phyloP scores from a whole-genome alignment of 2,797 vertebrate species.

The Falco biarmicus region DNA sequence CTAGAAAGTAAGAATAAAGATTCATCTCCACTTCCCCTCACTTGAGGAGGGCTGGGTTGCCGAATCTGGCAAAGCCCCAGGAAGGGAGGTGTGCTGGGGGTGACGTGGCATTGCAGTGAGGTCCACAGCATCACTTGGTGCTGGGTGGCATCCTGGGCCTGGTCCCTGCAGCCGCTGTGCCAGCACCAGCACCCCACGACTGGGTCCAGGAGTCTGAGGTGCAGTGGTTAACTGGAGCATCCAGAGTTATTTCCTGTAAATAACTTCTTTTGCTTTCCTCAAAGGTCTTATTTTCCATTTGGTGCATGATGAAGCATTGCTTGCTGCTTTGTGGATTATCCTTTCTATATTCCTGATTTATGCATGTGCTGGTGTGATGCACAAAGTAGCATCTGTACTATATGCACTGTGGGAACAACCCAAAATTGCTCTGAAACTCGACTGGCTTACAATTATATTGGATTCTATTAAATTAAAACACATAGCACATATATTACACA shows the following conservation, averaged over 20 bases:
- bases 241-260: not conserved
- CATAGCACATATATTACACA: conserved; percentile 91
- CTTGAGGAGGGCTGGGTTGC: not conserved
- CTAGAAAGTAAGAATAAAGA: not conserved
- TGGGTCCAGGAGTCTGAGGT: rapidly evolving
- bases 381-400: conserved; percentile 53
- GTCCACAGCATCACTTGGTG: rapidly evolving
- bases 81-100: not conserved
- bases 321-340: conserved; percentile 1
- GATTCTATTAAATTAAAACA: conserved; percentile 87
- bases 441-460: conserved; percentile 86
- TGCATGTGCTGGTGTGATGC: not conserved
- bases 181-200: not conserved
- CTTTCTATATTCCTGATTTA: not conserved
- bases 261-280: not conserved
- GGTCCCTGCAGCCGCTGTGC: not conserved
- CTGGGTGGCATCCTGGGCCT: not conserved
- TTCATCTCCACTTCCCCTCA: rapidly evolving
- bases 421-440: conserved; percentile 76
- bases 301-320: not conserved
- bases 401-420: conserved; percentile 65
- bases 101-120: rapidly evolving
- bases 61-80: no score
- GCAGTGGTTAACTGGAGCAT: not conserved
- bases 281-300: not conserved